Percentiles rank a stretch among this genome's conserved stretches.
phyloP scores from a whole-genome alignment of 1,140 invertebrate species.

The Zophobas atratus region DNA sequence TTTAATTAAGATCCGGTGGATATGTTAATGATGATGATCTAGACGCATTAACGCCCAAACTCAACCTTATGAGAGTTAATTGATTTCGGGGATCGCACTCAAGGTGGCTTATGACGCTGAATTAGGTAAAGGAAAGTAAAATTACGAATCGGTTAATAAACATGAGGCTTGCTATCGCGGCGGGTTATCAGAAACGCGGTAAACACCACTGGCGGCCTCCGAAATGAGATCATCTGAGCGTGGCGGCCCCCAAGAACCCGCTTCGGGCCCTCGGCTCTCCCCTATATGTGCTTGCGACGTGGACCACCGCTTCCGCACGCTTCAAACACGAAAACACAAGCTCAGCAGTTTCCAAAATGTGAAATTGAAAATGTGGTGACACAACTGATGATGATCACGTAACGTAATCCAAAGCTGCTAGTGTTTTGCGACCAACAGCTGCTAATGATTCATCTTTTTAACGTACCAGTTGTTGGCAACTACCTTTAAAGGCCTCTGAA shows the following conservation, averaged over 20 bases:
- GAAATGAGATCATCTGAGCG: background rate
- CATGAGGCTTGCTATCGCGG: background rate
- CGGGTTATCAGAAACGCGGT: background rate
- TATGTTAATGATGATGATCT: constrained; percentile 19
- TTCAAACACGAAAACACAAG: too few relatives aligned
- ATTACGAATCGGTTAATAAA: constrained; percentile 22
- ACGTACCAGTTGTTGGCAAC: too few relatives aligned
- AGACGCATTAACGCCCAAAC: constrained; percentile 27
- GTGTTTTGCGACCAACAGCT: too few relatives aligned
- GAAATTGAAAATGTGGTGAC: too few relatives aligned
- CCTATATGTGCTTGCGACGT: too few relatives aligned
- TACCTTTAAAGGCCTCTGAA: too few relatives aligned
- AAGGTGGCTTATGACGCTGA: constrained; percentile 13
- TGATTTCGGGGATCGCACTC: constrained; percentile 19
- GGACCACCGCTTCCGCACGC: too few relatives aligned
- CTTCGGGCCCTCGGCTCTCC: too few relatives aligned
- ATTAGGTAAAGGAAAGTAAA: constrained; percentile 33
- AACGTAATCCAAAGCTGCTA: too few relatives aligned
- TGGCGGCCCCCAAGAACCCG: background rate
- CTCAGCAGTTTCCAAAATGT: too few relatives aligned
- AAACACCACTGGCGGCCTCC: background rate
- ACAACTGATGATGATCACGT: too few relatives aligned
- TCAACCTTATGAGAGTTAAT: constrained; percentile 8
- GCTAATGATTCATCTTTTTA: too few relatives aligned
- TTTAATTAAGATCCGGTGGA: constrained; percentile 14